These are phyloP conservation scores for Podarcis siculus DNA, from an alignment of 2,797 vertebrate genomes.

Conservation along the genomic window DNA sequence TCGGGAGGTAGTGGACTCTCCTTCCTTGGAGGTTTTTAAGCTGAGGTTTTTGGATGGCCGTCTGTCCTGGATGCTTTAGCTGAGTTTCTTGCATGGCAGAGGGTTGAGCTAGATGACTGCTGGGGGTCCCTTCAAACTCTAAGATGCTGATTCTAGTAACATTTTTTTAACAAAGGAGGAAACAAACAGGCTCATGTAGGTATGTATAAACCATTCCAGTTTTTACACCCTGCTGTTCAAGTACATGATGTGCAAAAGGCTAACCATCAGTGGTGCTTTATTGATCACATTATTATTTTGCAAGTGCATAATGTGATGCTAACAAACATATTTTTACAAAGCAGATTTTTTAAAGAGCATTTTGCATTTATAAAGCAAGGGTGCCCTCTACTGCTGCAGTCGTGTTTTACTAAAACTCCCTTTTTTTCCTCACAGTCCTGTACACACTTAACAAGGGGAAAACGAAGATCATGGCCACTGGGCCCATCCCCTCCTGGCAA, in stretches of 20 bases:
- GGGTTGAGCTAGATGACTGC: too few species aligned
- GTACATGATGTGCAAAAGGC: not conserved
- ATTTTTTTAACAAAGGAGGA: not conserved
- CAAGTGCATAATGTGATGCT: not conserved
- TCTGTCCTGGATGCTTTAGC: too few species aligned
- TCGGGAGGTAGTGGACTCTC: too few species aligned
- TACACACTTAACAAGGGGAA: too few species aligned
- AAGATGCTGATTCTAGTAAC: not conserved
- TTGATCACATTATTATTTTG: not conserved
- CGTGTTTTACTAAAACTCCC: not conserved
- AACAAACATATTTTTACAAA: not conserved
- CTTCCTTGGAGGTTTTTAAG: too few species aligned
- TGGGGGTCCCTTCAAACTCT: not conserved
- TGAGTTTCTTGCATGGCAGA: too few species aligned
- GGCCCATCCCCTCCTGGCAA: too few species aligned
- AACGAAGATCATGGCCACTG: too few species aligned
- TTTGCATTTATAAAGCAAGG: slow-evolving; percentile 9
- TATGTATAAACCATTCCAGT: not conserved
- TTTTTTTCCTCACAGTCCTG: not conserved
- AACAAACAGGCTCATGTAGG: not conserved
- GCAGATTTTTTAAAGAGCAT: not conserved
- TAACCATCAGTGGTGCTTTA: not conserved
- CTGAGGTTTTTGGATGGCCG: too few species aligned
- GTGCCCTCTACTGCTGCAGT: slow-evolving; percentile 15
- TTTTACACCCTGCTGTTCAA: not conserved